These are phyloP conservation scores for Melipona bicolor DNA, from an alignment of 2,888 invertebrate genomes.

Conservation along the genomic window DNA sequence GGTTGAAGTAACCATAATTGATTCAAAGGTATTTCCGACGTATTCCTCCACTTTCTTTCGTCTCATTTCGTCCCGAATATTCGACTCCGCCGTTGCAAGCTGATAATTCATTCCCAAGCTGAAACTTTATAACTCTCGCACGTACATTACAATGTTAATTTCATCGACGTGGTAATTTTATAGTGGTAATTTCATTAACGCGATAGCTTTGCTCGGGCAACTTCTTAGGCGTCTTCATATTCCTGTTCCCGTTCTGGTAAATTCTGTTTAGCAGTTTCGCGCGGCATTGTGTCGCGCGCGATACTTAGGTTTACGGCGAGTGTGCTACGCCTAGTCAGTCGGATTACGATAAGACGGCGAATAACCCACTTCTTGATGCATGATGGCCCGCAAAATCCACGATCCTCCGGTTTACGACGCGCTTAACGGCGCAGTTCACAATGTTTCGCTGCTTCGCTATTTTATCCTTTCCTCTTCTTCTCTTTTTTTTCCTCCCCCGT, in stretches of 20 bases:
- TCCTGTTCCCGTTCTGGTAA: background rate
- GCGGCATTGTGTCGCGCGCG: background rate
- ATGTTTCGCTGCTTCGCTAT: background rate
- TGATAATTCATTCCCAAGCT: too few species aligned
- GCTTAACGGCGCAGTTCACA: background rate
- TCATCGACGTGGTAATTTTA: too few species aligned
- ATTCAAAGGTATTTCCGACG: too few species aligned
- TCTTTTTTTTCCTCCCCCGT: background rate
- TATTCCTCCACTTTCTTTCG: too few species aligned
- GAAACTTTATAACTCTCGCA: too few species aligned
- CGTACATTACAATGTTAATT: too few species aligned
- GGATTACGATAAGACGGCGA: background rate
- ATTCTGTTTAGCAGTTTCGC: background rate
- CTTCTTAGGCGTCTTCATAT: background rate
- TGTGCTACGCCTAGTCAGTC: background rate
- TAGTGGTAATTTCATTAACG: too few species aligned
- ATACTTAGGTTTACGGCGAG: background rate
- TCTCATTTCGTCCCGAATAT: too few species aligned
- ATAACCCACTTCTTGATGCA: background rate
- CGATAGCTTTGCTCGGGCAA: too few species aligned
- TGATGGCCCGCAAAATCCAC: background rate
- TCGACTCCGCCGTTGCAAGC: too few species aligned
- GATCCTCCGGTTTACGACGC: background rate
- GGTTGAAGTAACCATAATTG: too few species aligned
- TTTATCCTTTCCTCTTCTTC: background rate